These are phyloP conservation scores for Camptogramma bilineatum DNA, from an alignment of 2,888 invertebrate genomes.

Conservation along the genomic window DNA sequence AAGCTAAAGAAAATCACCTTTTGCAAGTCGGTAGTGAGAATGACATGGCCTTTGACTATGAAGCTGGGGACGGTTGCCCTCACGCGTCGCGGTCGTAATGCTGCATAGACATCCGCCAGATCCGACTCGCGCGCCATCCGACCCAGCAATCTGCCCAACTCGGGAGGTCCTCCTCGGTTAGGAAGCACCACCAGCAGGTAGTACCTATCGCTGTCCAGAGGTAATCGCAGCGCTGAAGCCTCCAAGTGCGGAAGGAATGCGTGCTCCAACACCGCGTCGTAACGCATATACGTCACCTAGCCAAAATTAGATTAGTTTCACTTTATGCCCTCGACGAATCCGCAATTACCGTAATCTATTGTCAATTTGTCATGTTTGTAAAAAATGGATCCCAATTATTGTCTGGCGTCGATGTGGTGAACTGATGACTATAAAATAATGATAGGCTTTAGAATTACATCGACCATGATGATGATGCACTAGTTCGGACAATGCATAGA, in stretches of 20 bases:
- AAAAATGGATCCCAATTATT: conserved; percentile 32
- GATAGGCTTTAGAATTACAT: conserved; percentile 27
- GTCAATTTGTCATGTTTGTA: conserved; percentile 39
- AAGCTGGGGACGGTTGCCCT: conserved; percentile 93
- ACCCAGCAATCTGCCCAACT: conserved; percentile 87
- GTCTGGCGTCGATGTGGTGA: conserved; percentile 26
- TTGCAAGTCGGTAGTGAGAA: conserved; percentile 92
- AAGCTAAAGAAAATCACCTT: conserved; percentile 85
- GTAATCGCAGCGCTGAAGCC: conserved; percentile 90
- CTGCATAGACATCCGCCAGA: conserved; percentile 88
- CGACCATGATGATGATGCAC: neutral
- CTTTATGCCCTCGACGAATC: conserved; percentile 40
- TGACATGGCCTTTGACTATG: conserved; percentile 91
- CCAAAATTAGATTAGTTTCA: conserved; percentile 47
- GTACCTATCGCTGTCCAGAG: conserved; percentile 92
- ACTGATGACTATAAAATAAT: conserved; percentile 31
- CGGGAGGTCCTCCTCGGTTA: conserved; percentile 85
- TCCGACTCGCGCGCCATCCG: conserved; percentile 87
- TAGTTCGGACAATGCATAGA: neutral
- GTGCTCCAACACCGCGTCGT: conserved; percentile 91
- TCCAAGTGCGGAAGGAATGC: conserved; percentile 90
- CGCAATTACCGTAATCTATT: conserved; percentile 40
- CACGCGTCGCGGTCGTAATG: conserved; percentile 89
- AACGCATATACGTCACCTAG: conserved; percentile 89
- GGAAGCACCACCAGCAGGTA: conserved; percentile 91